Evolutionary conservation across 2,113 vertebrate species (phyloP).

Genomic region (Triplophysa tibetana): DNA sequence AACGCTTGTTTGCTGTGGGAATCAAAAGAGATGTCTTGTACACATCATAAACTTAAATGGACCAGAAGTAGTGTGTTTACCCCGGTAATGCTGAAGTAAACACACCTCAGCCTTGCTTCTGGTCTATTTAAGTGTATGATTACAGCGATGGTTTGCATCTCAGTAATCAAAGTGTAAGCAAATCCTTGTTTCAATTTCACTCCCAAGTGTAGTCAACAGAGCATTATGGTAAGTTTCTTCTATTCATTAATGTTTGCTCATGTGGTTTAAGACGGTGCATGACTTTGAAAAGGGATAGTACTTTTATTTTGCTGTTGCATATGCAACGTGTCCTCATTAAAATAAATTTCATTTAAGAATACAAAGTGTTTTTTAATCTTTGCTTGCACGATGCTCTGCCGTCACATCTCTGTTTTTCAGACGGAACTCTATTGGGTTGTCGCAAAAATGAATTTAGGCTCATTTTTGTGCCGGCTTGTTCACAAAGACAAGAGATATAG

Average conservation of each 20-base stretch:
- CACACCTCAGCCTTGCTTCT: background rate
- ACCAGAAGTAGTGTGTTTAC: background rate
- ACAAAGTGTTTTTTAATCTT: background rate
- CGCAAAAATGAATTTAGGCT: background rate
- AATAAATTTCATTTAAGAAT: background rate
- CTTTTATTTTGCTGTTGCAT: background rate
- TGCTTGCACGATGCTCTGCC: constrained; percentile 1
- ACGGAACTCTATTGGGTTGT: background rate
- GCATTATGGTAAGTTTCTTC: background rate
- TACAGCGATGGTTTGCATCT: background rate
- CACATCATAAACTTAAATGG: background rate
- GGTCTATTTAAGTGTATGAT: constrained; percentile 4
- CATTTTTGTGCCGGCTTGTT: constrained; percentile 9
- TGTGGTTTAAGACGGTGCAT: background rate
- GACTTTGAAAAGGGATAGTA: background rate
- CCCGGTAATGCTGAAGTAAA: background rate
- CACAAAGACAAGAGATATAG: background rate
- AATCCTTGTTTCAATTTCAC: background rate
- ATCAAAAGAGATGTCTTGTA: constrained; percentile 29
- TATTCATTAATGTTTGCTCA: background rate
- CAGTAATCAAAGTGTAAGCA: background rate
- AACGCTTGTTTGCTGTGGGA: constrained; percentile 21
- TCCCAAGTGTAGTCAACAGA: background rate
- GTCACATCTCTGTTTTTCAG: background rate
- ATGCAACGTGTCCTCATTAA: constrained; percentile 8